A percentile compares a stretch with the other conserved stretches of the same genome.
Evolutionary conservation across 2,888 invertebrate species (phyloP).

Genomic region (Andrena bicolor): DNA sequence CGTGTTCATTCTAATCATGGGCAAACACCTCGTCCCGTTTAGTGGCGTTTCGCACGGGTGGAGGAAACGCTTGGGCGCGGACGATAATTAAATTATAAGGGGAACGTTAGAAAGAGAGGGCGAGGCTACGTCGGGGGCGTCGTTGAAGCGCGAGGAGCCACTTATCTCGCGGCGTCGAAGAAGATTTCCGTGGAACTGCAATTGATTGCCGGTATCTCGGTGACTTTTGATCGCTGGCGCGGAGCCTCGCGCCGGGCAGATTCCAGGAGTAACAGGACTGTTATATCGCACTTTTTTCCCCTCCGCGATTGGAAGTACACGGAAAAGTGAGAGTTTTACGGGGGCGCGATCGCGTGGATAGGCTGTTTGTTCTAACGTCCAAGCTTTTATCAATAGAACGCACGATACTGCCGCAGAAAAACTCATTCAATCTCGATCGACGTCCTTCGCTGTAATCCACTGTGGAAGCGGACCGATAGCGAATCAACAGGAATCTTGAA

Average conservation of each 20-base stretch:
- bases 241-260: neutral
- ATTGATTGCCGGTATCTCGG: conserved; percentile 41
- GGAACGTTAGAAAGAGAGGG: conserved; percentile 2
- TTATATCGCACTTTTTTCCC: conserved; percentile 56
- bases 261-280: conserved; percentile 46
- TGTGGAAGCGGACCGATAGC: conserved; percentile 5
- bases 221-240: conserved; percentile 4
- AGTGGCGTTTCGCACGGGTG: conserved; percentile 25
- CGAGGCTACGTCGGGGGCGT: neutral
- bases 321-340: conserved; percentile 46
- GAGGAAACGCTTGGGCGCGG: conserved; percentile 1
- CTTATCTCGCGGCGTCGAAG: conserved; percentile 26
- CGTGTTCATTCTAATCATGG: conserved; percentile 21
- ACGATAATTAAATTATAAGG: conserved; percentile 39
- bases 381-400: conserved; percentile 41
- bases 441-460: conserved; percentile 64
- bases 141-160: neutral
- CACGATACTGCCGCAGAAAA: conserved; percentile 50
- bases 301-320: conserved; percentile 18
- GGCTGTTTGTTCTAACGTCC: conserved; percentile 48
- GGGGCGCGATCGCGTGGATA: neutral
- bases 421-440: conserved; percentile 66
- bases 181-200: conserved; percentile 51
- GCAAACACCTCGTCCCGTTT: conserved; percentile 25
- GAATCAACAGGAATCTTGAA: neutral